Conservation (phyloP, 1,140 invertebrate genomes). For the Saxidomus purpurata region DNA sequence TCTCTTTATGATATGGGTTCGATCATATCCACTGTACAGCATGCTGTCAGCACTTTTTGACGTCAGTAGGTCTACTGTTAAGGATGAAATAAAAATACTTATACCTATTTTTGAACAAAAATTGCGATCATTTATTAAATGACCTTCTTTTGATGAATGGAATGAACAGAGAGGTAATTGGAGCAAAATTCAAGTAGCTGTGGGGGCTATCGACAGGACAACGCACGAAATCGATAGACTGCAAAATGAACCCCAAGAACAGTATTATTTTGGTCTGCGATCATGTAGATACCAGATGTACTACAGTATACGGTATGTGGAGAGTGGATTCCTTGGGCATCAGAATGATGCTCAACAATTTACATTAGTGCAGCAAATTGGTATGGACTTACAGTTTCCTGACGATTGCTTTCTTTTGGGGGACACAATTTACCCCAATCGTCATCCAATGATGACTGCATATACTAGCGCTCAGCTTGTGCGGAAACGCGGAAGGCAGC, state of each 20-base stretch:
- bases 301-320: slow-evolving; percentile 40
- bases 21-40: slow-evolving; percentile 1
- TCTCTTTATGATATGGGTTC: slow-evolving; percentile 3
- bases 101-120: neutral
- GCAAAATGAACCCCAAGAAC: slow-evolving; percentile 27
- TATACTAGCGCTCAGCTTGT: neutral
- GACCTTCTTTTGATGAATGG: slow-evolving; percentile 19
- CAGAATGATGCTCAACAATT: slow-evolving; percentile 50
- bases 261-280: slow-evolving; percentile 45
- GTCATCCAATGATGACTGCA: slow-evolving; percentile 18
- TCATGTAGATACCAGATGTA: slow-evolving; percentile 33
- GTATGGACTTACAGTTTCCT: slow-evolving; percentile 32
- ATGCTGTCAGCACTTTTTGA: slow-evolving; percentile 21
- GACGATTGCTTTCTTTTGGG: slow-evolving; percentile 38
- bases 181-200: neutral
- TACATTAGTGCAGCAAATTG: slow-evolving; percentile 3
- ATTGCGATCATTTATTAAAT: neutral
- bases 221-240: slow-evolving; percentile 38
- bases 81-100: neutral
- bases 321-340: slow-evolving; percentile 28
- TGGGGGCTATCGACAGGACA: slow-evolving; percentile 45
- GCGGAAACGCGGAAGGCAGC: neutral
- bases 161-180: neutral
- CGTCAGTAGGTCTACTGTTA: neutral
- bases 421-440: slow-evolving; percentile 47